Conservation (phyloP, 1,140 invertebrate genomes). For the Euura saliciscinereae region DNA sequence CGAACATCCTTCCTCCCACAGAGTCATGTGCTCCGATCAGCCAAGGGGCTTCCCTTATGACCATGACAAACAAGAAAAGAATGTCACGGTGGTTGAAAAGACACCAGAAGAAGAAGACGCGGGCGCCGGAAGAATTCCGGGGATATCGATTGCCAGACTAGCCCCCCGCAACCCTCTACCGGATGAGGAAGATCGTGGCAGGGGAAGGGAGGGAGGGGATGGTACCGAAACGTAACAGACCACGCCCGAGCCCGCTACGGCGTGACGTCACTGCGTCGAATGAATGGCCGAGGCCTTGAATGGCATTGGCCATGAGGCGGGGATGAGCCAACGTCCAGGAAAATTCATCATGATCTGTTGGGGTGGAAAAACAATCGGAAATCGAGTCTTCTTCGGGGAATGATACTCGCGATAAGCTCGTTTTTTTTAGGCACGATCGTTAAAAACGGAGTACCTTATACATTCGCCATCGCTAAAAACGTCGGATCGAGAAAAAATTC, state of each 20-base stretch:
- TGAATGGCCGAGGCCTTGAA: slow-evolving; percentile 6
- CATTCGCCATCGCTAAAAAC: no score
- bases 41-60: no score
- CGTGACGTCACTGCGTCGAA: slow-evolving; percentile 12
- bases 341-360: neutral
- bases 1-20: no score
- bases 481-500: no score
- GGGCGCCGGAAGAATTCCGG: neutral
- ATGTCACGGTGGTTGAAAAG: neutral
- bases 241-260: neutral
- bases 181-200: neutral
- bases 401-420: neutral
- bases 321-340: neutral
- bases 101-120: neutral
- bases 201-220: neutral
- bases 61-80: neutral
- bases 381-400: neutral
- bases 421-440: no score
- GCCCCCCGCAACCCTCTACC: neutral
- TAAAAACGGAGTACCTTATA: no score
- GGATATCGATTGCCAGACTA: neutral
- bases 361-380: neutral
- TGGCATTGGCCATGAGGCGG: neutral
- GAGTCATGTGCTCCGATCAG: no score
- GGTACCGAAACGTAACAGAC: slow-evolving; percentile 7